Conservation (phyloP, 2,113 vertebrate species). For the Dunckerocampus dactyliophorus region DNA sequence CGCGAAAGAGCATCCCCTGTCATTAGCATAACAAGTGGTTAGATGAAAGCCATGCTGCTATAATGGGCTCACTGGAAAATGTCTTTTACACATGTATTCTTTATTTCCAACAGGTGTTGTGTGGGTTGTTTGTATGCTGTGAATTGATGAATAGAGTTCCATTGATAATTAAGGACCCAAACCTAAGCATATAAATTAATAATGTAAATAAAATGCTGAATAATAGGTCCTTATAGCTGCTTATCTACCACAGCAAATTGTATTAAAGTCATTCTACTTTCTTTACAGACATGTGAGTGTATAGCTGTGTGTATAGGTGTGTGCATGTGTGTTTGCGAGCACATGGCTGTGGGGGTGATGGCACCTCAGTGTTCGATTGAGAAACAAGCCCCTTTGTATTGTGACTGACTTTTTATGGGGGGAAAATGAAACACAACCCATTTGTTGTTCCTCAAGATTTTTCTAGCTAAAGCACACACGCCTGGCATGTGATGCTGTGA, state of each 20-base stretch:
- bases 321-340: slow-evolving; percentile 27
- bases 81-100: slow-evolving; percentile 65
- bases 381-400: slow-evolving; percentile 55
- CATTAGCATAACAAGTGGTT: slow-evolving; percentile 65
- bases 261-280: slow-evolving; percentile 49
- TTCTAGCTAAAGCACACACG: slow-evolving; percentile 73
- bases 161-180: slow-evolving; percentile 51
- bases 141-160: slow-evolving; percentile 66
- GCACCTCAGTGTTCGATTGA: slow-evolving; percentile 53
- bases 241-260: slow-evolving; percentile 53
- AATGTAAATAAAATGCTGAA: slow-evolving; percentile 63
- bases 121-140: slow-evolving; percentile 69
- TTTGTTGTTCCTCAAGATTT: slow-evolving; percentile 43
- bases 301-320: slow-evolving; percentile 25
- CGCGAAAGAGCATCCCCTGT: slow-evolving; percentile 56
- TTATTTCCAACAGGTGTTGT: slow-evolving; percentile 61
- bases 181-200: slow-evolving; percentile 51
- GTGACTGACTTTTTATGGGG: slow-evolving; percentile 54
- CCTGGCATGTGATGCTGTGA: slow-evolving; percentile 70
- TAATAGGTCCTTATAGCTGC: slow-evolving; percentile 50
- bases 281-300: slow-evolving; percentile 51
- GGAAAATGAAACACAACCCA: slow-evolving; percentile 28
- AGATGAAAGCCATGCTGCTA: slow-evolving; percentile 65
- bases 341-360: slow-evolving; percentile 20
- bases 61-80: slow-evolving; percentile 59